phyloP scores from a whole-genome alignment of 2,888 invertebrate species.

The Phasia obesa region DNA sequence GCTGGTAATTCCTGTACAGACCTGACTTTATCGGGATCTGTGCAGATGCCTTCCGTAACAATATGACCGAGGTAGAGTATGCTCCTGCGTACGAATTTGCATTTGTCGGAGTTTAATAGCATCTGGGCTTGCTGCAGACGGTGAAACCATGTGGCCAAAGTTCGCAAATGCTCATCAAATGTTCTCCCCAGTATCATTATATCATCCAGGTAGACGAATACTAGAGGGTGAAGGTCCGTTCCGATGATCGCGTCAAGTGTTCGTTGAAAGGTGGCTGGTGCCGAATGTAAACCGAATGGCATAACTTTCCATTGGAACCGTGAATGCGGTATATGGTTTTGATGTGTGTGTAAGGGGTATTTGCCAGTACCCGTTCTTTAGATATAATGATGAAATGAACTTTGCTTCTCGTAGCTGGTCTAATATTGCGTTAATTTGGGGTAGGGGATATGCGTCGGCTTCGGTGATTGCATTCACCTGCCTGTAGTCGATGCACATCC shows the following conservation, averaged over 20 bases:
- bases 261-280: conserved; percentile 47
- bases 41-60: conserved; percentile 19
- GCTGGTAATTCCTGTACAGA: neutral
- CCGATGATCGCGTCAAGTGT: conserved; percentile 38
- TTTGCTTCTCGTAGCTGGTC: conserved; percentile 38
- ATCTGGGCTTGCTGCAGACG: conserved; percentile 14
- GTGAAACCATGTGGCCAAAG: neutral
- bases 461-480: conserved; percentile 17
- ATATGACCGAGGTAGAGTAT: conserved; percentile 23
- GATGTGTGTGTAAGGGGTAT: conserved; percentile 6
- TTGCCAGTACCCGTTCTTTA: conserved; percentile 57
- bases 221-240: conserved; percentile 14
- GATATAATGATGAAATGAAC: conserved; percentile 25
- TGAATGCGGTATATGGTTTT: conserved; percentile 36
- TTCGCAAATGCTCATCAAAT: conserved; percentile 22
- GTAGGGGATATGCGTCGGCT: conserved; percentile 52
- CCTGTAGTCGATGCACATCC: conserved; percentile 57
- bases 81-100: neutral
- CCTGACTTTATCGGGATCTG: conserved; percentile 26
- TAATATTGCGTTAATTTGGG: conserved; percentile 27
- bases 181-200: conserved; percentile 27
- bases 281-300: conserved; percentile 52
- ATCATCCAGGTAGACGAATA: conserved; percentile 46
- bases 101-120: conserved; percentile 29
- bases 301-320: conserved; percentile 48